Conservation (phyloP, 1,140 invertebrate genomes). For the Hyposmocoma kahamanoa region DNA sequence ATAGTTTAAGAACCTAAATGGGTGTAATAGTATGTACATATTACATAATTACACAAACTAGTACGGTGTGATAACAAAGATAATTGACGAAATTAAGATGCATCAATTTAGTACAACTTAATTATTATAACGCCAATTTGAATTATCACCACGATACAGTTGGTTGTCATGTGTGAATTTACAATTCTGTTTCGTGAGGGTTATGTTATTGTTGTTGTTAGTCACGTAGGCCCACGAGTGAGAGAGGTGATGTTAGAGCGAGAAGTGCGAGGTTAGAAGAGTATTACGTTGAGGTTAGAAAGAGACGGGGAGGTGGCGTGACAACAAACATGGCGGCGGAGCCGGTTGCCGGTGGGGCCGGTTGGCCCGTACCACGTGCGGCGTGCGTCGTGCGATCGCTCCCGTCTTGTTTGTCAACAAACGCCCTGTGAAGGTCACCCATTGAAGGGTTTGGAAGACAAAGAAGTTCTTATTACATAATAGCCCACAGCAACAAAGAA, state of each 20-base stretch:
- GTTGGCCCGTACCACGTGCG: slow-evolving; percentile 59
- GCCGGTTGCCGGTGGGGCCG: slow-evolving; percentile 65
- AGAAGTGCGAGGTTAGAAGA: slow-evolving; percentile 13
- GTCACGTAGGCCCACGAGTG: slow-evolving; percentile 59
- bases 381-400: slow-evolving; percentile 48
- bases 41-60: too few relatives aligned
- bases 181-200: slow-evolving; percentile 32
- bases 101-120: slow-evolving; percentile 18
- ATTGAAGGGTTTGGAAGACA: slow-evolving; percentile 48
- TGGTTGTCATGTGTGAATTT: slow-evolving; percentile 15
- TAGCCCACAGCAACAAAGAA: slow-evolving; percentile 15
- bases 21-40: too few relatives aligned
- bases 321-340: slow-evolving; percentile 68
- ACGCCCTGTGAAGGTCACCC: slow-evolving; percentile 64
- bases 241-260: slow-evolving; percentile 16
- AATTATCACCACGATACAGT: slow-evolving; percentile 10
- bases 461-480: slow-evolving; percentile 45
- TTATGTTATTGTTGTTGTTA: slow-evolving; percentile 55
- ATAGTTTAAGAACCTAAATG: too few relatives aligned
- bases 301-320: slow-evolving; percentile 52
- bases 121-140: slow-evolving; percentile 17
- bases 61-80: too few relatives aligned
- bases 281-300: slow-evolving; percentile 20
- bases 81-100: slow-evolving; percentile 17
- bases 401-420: slow-evolving; percentile 69